These are phyloP conservation scores for Pseudomyrmex cubaensis DNA, from an alignment of 1,140 invertebrate genomes.

Conservation along the genomic window DNA sequence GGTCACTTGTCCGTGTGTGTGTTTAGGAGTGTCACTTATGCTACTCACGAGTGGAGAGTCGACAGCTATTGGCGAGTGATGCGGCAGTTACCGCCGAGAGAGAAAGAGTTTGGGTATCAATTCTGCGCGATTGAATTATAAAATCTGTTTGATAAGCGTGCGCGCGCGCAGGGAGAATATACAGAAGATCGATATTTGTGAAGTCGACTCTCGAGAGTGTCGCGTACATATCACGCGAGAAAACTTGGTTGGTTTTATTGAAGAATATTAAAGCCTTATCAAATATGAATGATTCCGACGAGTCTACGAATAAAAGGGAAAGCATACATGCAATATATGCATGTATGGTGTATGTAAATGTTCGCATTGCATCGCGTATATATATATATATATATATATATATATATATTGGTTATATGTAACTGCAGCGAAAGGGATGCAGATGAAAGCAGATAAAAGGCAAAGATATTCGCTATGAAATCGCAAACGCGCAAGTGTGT, in stretches of 20 bases:
- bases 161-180: neutral
- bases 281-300: neutral
- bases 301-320: too few species aligned
- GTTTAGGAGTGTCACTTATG: constrained; percentile 48
- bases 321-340: too few species aligned
- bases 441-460: constrained; percentile 18
- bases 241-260: neutral
- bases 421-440: neutral
- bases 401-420: neutral
- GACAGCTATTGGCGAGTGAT: constrained; percentile 46
- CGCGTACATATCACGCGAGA: too few species aligned
- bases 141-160: constrained; percentile 15
- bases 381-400: neutral
- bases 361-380: neutral
- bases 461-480: constrained; percentile 8
- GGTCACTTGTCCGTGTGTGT: constrained; percentile 6
- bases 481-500: neutral
- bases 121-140: constrained; percentile 46
- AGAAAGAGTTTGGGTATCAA: constrained; percentile 17
- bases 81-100: constrained; percentile 20
- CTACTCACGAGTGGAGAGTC: constrained; percentile 48
- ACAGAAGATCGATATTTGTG: neutral
- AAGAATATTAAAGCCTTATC: neutral
- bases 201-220: too few species aligned
- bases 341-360: too few species aligned